Evolutionary conservation across 2,113 vertebrate genomes (phyloP), one percentile per base, ranked within the genome.

Genomic region (Hymenochirus boettgeri): DNA sequence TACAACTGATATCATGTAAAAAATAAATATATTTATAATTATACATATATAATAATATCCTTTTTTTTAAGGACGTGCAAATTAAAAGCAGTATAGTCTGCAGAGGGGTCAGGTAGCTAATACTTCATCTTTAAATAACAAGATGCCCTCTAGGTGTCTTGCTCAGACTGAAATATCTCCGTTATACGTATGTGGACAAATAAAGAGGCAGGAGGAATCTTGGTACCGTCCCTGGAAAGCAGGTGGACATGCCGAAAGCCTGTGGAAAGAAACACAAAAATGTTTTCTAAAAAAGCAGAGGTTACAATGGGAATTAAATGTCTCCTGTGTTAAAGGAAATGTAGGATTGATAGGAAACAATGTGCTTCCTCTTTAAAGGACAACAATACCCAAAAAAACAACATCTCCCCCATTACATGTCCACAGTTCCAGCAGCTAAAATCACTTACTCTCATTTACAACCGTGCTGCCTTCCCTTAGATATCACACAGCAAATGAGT

Each of bases 241-340:
- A 98, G 87, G 70, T 96, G 89, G 69, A 99, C 88, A 70, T 98
- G 96, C 62, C 94, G 92, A 75, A 96, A 99, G 25, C 96, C 96
- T 98, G 77, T 9, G 37, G 33, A n/a, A 13, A 26, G 3, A 13
- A 46, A 52, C n/a, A 26, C 23, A 19, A 46, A 6, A 46, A 31
- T 31, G 10, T 6, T 31, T 31, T 31, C 10, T 10, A 31, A 6
- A 31, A 6, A 6, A 6, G 10, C 29, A 31, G 29, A 31, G 29
- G 29, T 5, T 31, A 6, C 29, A 6, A 5, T 10, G 10, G 29
- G 10, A 31, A 31, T 31, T 31, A 31, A 6, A 31, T 31, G 29
- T 31, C 5, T n/a, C n/a, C n/a, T n/a, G n/a, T n/a, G n/a, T n/a
- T n/a, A n/a, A n/a, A n/a, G n/a, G n/a, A n/a, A n/a, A n/a, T n/a